phyloP scores from a whole-genome alignment of 2,113 vertebrate genomes.

The Nannobrachium achirus region DNA sequence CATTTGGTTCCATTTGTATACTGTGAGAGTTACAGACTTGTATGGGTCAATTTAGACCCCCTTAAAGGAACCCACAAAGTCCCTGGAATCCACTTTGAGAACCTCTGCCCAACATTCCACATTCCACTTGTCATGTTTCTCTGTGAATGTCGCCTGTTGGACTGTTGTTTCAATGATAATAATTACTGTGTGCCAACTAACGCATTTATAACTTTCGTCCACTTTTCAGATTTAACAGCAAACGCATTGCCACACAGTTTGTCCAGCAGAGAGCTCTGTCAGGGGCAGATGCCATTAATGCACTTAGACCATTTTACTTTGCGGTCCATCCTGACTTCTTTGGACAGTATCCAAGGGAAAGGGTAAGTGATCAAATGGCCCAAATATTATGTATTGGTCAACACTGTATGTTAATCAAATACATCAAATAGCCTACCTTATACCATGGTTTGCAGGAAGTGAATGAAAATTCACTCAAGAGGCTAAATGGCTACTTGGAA shows the following conservation, averaged over 20 bases:
- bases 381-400: no score
- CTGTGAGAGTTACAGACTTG: no score
- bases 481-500: conserved; percentile 93
- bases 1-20: no score
- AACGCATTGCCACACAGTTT: conserved; percentile 55
- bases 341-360: conserved; percentile 91
- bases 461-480: conserved; percentile 97
- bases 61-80: no score
- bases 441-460: conserved; percentile 83
- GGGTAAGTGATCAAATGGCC: conserved; percentile 77
- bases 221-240: conserved; percentile 80
- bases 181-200: not conserved
- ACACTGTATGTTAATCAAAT: no score
- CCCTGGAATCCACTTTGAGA: no score
- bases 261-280: conserved; percentile 84
- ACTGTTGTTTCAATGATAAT: not conserved
- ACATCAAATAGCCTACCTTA: not conserved
- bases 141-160: no score
- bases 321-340: conserved; percentile 98
- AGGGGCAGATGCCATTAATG: conserved; percentile 89
- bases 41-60: no score
- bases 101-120: no score
- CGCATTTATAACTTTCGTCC: conserved; percentile 7
- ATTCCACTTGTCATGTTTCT: no score
- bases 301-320: conserved; percentile 97